Base-by-base conservation (phyloP, 2,797 vertebrate genomes). In the Aselliscus stoliczkanus region DNA sequence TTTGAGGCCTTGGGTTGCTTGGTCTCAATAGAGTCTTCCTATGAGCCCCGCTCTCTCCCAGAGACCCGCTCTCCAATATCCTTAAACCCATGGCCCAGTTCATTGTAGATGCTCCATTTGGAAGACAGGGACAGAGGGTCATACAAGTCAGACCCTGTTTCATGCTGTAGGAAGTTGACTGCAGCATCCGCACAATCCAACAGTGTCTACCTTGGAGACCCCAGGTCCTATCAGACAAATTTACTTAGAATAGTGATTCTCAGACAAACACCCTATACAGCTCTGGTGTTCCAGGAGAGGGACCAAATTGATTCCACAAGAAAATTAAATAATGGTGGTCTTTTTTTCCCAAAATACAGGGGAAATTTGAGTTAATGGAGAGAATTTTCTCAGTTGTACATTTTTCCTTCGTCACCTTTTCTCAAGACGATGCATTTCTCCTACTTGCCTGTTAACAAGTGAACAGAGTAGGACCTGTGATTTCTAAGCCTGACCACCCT, bases 101-200 rank as follows among this genome's bases (percentile, higher is more conserved):
- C 5, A 0, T 9, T 6, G 69, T 56, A 11, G 62, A 34, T n/a
- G n/a, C 52, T 92, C 31, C 5, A 1, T 5, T 15, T 14, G 29
- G 54, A 77, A 14, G 21, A 18, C 50, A 27, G 56, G 18, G 37
- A 23, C 34, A 23, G 5, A 52, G 56, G 64, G 25, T 5, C 31
- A 6, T 1, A 8, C 29, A 37, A 54, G 47, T 56, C 85, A 54
- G 34, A 54, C 6, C 14, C 31, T 18, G 60, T 27, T 7, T 10
- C 0, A 1, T 37, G 39, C 75, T 2, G 1, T 13, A 15, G 58
- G 58, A 67, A 5, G 50, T 14, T 0, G 12, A 7, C 4, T 1
- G 27, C 12, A 4, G 27, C 21, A 1, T 23, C 58, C 54, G 5
- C 42, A 12, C 13, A 3, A 34, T 1, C 25, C 50, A 42, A 6